Evolutionary conservation across 2,113 vertebrate genomes (phyloP).

Genomic region (Charadrius vociferus): DNA sequence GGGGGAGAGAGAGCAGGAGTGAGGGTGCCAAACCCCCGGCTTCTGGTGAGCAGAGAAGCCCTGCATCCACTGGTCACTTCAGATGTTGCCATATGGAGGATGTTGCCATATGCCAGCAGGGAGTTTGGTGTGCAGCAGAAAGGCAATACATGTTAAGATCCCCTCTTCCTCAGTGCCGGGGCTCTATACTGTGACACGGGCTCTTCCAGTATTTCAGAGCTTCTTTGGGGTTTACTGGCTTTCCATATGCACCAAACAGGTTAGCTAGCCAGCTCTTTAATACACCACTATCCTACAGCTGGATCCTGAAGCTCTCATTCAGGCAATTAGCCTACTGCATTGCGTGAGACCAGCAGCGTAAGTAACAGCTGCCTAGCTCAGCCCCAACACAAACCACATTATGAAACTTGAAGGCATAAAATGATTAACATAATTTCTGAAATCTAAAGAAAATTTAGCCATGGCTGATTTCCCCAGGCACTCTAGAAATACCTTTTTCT

Average conservation of each 20-base stretch:
- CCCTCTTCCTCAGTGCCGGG: background rate
- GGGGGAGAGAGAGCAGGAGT: background rate
- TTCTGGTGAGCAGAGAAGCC: background rate
- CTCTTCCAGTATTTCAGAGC: background rate
- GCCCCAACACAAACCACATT: background rate
- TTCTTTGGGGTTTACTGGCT: background rate
- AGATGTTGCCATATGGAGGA: background rate
- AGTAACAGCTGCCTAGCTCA: background rate
- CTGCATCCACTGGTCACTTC: background rate
- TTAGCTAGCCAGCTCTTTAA: background rate
- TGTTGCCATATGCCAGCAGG: background rate
- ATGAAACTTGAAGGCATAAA: background rate
- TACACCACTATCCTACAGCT: accelerated
- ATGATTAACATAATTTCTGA: slow-evolving; percentile 1
- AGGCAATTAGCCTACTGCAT: background rate
- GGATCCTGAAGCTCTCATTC: background rate
- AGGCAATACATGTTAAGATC: background rate
- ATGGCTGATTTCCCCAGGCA: background rate
- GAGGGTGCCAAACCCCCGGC: background rate
- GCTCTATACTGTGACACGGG: background rate
- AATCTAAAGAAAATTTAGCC: background rate
- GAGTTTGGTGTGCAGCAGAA: background rate
- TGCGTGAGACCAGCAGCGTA: background rate
- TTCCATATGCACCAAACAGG: background rate
- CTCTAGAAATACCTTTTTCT: slow-evolving; percentile 23